Base-by-base conservation (phyloP, 2,888 invertebrate genomes). In the Megastigmus dorsalis region DNA sequence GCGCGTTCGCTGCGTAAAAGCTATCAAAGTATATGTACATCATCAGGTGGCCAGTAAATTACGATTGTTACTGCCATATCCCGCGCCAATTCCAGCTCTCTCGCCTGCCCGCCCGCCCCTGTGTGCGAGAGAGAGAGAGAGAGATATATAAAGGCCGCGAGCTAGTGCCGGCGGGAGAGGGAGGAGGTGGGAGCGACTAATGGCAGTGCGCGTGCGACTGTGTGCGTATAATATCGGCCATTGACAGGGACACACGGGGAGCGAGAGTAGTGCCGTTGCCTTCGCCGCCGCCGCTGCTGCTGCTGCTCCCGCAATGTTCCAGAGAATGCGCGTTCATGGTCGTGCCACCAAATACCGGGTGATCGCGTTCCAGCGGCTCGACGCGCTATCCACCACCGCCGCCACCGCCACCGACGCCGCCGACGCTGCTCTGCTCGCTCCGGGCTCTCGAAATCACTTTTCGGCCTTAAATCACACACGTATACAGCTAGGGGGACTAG, bases 171-270 rank as follows among this genome's bases (percentile, higher is more conserved):
- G 10, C n/a, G 52, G 28, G 52, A 52, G n/a, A 28, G 6, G 13
- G 23, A 4, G 30, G 41, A 26, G n/a, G 30, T 10, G 20, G 30
- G 41, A 26, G n/a, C 15, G n/a, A 13, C 60, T 63, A 63, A 63
- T 50, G 50, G 48, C 62, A 45, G 45, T 30, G 79, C 59, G 73
- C 77, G 76, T 77, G 79, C 80, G 79, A 78, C 76, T 80, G 78
- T 77, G 79, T 78, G 15, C 81, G 81, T 81, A 82, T 84, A 82
- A 85, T 85, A 85, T 84, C 84, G 84, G 83, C 82, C 86, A 86
- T 85, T 84, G 85, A 84, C 84, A 83, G 84, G 77, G 82, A 83
- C 81, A 82, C 79, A 15, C 23, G 7, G 18, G 1, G 20, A 7
- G 41, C 41, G 28, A n/a, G 13, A 10, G 28, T n/a, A n/a, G n/a